Base-by-base conservation (phyloP, 2,797 vertebrate genomes). In the Sarcoramphus papa region DNA sequence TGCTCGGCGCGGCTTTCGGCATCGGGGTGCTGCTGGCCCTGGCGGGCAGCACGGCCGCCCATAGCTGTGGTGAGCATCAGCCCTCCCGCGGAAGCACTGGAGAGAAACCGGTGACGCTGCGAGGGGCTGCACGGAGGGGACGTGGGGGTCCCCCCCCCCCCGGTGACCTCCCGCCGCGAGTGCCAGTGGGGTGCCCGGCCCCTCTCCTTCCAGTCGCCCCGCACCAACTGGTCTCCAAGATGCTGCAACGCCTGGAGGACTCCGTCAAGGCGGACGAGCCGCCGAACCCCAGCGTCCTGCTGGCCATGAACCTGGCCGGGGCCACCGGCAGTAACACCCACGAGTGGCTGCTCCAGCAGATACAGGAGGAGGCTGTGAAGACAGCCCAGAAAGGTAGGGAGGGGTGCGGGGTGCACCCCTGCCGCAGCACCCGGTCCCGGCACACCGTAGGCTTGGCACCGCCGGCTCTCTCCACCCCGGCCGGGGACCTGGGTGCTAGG, bases 251-350 rank as follows among this genome's bases (percentile, higher is more conserved):
- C 6, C 28, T 98, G 98, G 96, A 96, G 60, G 62, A 9, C 2
- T 97, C 97, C 0, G 92, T 95, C 47, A 4, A 9, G 0, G 1
- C 1, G 7, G 63, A 89, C 0, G 12, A 17, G 3, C 5, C 4
- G 1, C 95, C 97, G 0, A 97, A 98, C 56, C 98, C 98, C 93
- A 98, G 97, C 3, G 3, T 98, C 77, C 95, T 98, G 74, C 95
- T 98, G 53, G 98, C 98, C 85, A 83, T 98, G 93, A 98, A 97
- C 63, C 68, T 98, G 96, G 98, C 77, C 0, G 87, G 96, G 7
- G 40, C 83, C 54, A 50, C 7, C 2, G 22, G 6, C 3, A 1
- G 9, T 3, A 19, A 12, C 2, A 6, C 40, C 22, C 68, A 59
- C 77, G 77, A 93, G 41, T 28, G 67, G 43, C 92, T 98, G 70